phyloP scores from a whole-genome alignment of 2,888 invertebrate genomes.

The Corythucha ciliata region DNA sequence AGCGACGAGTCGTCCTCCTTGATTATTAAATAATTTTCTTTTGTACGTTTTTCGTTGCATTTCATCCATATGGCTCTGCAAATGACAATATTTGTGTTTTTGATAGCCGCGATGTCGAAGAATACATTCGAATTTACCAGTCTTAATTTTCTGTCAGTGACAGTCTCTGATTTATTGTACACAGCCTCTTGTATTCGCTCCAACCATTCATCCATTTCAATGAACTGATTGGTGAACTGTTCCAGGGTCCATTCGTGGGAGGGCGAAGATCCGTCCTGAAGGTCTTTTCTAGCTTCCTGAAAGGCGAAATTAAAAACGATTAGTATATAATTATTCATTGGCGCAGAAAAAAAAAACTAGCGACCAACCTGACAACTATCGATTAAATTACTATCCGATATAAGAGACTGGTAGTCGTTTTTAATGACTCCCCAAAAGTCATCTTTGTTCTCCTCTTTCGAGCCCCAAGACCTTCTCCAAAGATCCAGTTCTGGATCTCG shows the following conservation, averaged over 20 bases:
- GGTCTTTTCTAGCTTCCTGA: slow-evolving; percentile 68
- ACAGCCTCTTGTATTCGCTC: slow-evolving; percentile 67
- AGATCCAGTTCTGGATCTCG: slow-evolving; percentile 59
- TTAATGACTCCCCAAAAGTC: slow-evolving; percentile 87
- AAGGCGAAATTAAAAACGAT: slow-evolving; percentile 3
- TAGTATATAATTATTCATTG: slow-evolving; percentile 35
- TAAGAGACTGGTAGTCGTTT: slow-evolving; percentile 86
- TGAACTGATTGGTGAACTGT: slow-evolving; percentile 68
- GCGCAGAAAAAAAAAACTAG: slow-evolving; percentile 9
- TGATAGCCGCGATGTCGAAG: background rate
- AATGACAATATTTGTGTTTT: too few species aligned
- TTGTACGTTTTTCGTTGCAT: slow-evolving; percentile 61
- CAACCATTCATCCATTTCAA: slow-evolving; percentile 72
- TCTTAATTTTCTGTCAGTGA: slow-evolving; percentile 57
- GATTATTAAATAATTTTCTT: slow-evolving; percentile 65
- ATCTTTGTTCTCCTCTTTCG: slow-evolving; percentile 63
- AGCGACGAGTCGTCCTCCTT: slow-evolving; percentile 60
- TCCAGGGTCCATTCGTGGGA: slow-evolving; percentile 60
- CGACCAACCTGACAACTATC: slow-evolving; percentile 65
- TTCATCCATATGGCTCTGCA: slow-evolving; percentile 66
- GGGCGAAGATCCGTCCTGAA: slow-evolving; percentile 44
- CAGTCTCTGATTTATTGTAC: slow-evolving; percentile 58
- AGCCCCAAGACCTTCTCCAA: slow-evolving; percentile 69
- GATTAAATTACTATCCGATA: slow-evolving; percentile 80
- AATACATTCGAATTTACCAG: slow-evolving; percentile 44